Evolutionary conservation across 2,888 invertebrate genomes (phyloP).

Genomic region (Cosmia pyralina): DNA sequence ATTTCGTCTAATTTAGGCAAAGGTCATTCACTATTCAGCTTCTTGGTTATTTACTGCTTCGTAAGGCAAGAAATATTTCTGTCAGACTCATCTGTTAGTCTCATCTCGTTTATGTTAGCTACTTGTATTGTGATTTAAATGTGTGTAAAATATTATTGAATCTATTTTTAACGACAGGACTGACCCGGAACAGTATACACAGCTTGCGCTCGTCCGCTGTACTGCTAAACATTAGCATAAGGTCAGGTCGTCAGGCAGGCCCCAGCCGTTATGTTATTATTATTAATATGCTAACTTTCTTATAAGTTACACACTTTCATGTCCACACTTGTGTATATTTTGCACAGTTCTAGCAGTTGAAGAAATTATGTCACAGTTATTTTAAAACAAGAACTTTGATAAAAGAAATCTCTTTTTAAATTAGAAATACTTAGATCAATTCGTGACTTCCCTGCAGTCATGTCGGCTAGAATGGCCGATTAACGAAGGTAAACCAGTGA

Average conservation of each 20-base stretch:
- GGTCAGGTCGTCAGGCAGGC: conserved; percentile 21
- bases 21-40: not conserved
- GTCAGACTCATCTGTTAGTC: not conserved
- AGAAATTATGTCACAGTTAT: conserved; percentile 1
- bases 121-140: not conserved
- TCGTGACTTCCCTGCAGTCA: not conserved
- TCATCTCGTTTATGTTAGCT: not conserved
- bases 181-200: conserved; percentile 41
- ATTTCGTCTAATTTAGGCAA: not conserved
- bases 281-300: conserved; percentile 38
- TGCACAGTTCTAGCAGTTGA: not conserved
- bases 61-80: not conserved
- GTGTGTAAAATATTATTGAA: conserved; percentile 25
- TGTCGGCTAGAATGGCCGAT: not conserved
- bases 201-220: not conserved
- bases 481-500: conserved; percentile 44
- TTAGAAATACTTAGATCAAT: not conserved
- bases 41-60: not conserved
- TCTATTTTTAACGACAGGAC: conserved; percentile 15
- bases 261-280: conserved; percentile 14
- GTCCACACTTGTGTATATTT: not conserved
- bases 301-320: conserved; percentile 29
- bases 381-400: not conserved
- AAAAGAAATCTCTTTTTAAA: not conserved
- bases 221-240: conserved; percentile 45